Evolutionary conservation across 1,140 invertebrate species (phyloP).

Genomic region (Papilio helenus): DNA sequence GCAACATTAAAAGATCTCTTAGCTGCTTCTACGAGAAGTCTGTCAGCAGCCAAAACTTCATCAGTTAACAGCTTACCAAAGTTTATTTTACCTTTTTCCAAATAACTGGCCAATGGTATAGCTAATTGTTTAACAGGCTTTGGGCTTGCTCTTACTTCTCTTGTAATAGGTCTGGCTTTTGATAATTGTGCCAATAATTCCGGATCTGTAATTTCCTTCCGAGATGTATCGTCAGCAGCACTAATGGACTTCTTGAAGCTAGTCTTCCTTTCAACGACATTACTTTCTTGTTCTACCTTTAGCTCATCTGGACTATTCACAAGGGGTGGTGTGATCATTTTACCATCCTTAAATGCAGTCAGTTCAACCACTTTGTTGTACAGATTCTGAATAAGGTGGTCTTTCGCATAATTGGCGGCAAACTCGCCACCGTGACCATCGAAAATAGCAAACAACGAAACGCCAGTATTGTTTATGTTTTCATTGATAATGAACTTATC

Average conservation of each 20-base stretch:
- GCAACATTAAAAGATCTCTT: constrained; percentile 93
- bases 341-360: constrained; percentile 87
- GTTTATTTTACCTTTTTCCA: constrained; percentile 89
- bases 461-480: constrained; percentile 88
- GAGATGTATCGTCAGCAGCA: constrained; percentile 83
- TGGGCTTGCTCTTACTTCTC: constrained; percentile 83
- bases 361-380: constrained; percentile 89
- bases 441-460: constrained; percentile 95
- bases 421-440: constrained; percentile 98
- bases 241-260: constrained; percentile 87
- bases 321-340: constrained; percentile 65
- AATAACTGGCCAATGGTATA: constrained; percentile 82
- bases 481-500: constrained; percentile 93
- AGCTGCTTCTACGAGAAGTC: constrained; percentile 89
- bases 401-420: constrained; percentile 94
- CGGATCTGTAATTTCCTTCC: constrained; percentile 87
- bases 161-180: constrained; percentile 85
- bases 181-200: constrained; percentile 86
- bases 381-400: constrained; percentile 90
- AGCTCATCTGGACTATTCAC: constrained; percentile 75
- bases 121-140: constrained; percentile 69
- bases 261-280: constrained; percentile 83
- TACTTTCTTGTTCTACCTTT: constrained; percentile 73
- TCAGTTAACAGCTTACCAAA: constrained; percentile 92
- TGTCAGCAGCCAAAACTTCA: constrained; percentile 92